Evolutionary conservation across 2,113 vertebrate species (phyloP).

Genomic region (Puffinus mauretanicus): DNA sequence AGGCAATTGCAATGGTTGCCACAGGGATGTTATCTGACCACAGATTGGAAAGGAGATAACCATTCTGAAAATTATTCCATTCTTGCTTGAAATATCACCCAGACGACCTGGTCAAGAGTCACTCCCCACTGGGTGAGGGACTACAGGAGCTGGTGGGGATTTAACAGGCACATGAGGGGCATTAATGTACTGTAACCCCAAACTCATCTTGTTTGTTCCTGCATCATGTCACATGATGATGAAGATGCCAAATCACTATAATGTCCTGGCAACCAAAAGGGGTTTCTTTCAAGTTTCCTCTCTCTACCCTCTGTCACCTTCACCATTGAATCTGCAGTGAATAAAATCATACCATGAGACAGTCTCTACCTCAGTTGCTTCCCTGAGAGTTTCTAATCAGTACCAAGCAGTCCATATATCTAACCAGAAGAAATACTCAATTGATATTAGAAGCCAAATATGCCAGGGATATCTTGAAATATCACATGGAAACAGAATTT

Average conservation of each 20-base stretch:
- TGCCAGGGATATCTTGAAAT: neutral
- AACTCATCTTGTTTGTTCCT: neutral
- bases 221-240: neutral
- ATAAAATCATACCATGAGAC: neutral
- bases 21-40: conserved; percentile 58
- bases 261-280: neutral
- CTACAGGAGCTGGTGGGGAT: neutral
- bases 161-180: neutral
- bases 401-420: neutral
- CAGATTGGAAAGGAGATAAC: conserved; percentile 13
- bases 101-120: neutral
- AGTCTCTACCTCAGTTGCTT: neutral
- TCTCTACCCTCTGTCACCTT: neutral
- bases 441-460: neutral
- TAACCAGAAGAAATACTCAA: neutral
- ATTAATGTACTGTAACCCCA: neutral
- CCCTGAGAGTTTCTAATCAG: neutral
- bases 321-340: neutral
- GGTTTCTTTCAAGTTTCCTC: neutral
- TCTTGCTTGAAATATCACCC: conserved; percentile 17
- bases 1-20: conserved; percentile 37
- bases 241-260: neutral
- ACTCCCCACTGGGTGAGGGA: neutral
- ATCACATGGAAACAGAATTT: neutral
- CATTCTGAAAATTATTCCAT: neutral